phyloP scores from a whole-genome alignment of 2,888 invertebrate genomes.

The Drosophila prostipennis region DNA sequence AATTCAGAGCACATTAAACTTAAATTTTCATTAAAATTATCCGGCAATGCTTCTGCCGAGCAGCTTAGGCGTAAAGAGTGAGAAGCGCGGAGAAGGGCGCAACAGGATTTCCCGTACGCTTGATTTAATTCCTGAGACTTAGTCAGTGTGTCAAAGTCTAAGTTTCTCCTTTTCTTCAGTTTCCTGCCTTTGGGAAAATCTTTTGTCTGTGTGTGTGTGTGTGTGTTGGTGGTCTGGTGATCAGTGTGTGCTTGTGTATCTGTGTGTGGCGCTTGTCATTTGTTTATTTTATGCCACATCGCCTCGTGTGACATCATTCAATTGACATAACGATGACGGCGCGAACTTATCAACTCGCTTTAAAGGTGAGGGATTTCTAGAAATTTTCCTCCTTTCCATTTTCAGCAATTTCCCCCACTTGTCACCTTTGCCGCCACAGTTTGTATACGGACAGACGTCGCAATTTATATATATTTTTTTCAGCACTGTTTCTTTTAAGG shows the following conservation, averaged over 20 bases:
- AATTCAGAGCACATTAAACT: too few species aligned
- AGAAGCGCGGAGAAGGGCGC: background rate
- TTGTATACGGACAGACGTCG: slow-evolving; percentile 36
- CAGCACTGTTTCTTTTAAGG: slow-evolving; percentile 1
- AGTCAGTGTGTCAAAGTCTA: background rate
- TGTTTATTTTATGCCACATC: slow-evolving; percentile 54
- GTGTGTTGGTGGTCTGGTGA: slow-evolving; percentile 7
- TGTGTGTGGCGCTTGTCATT: slow-evolving; percentile 46
- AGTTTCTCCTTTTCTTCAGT: slow-evolving; percentile 8
- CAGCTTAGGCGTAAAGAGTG: background rate
- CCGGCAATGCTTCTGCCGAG: background rate
- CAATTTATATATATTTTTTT: slow-evolving; percentile 7
- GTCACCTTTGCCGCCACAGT: slow-evolving; percentile 11
- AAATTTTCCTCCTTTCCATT: background rate
- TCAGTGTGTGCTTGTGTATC: slow-evolving; percentile 27
- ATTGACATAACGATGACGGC: slow-evolving; percentile 52
- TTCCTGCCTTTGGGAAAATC: slow-evolving; percentile 49
- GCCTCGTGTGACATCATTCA: slow-evolving; percentile 65
- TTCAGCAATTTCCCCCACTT: background rate
- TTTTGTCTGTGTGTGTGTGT: slow-evolving; percentile 40
- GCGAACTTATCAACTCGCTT: slow-evolving; percentile 11
- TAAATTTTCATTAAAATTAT: too few species aligned
- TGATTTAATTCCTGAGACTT: slow-evolving; percentile 1
- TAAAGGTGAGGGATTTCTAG: slow-evolving; percentile 3
- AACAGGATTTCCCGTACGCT: background rate